Evolutionary conservation across 2,113 vertebrate species (phyloP), one percentile per base, ranked within the genome.

Genomic region (Mustelus asterias): DNA sequence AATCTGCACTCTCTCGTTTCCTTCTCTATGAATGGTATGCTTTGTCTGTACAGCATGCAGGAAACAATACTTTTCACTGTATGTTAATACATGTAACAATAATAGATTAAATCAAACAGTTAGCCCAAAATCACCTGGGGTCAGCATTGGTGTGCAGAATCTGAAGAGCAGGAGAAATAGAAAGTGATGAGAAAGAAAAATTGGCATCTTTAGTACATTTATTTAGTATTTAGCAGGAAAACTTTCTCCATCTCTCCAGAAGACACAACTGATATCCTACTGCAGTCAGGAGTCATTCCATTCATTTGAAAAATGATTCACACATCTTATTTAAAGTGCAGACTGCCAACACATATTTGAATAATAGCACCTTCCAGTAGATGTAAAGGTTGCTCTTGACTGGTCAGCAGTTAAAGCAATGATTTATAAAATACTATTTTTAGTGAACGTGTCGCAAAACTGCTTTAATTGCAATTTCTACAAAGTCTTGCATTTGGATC

Each of bases 361-460:
- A 72, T 72, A 95, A 95, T 72, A 72, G 67, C 44, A 29, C 67
- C 69, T 72, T 48, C 69, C 16, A 14, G 41, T 18, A 72, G 44
- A 95, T 72, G 44, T 54, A 95, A 95, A 44, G 69, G 94, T 54
- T 44, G 94, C 26, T 72, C 67, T 72, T 41, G 37, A 48, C 10
- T 54, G 69, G 41, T 76, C 41, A 54, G 67, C 67, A 72, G 67
- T 95, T 54, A 95, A 54, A 70, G 44, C 44, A 95, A 54, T 54
- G 94, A 72, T 95, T 95, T 95, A 72, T 76, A 72, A 54, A 72
- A 72, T 26, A 72, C 67, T 95, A 95, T 95, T 54, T 54, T 54
- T 95, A 95, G 22, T 22, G 29, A 26, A 24, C 33, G 26, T 95
- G 44, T 95, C 41, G 26, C 37, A 72, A 69, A 54, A 18, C 63